These are phyloP conservation scores for Cerceris rybyensis DNA, from an alignment of 2,888 invertebrate genomes.

Conservation along the genomic window DNA sequence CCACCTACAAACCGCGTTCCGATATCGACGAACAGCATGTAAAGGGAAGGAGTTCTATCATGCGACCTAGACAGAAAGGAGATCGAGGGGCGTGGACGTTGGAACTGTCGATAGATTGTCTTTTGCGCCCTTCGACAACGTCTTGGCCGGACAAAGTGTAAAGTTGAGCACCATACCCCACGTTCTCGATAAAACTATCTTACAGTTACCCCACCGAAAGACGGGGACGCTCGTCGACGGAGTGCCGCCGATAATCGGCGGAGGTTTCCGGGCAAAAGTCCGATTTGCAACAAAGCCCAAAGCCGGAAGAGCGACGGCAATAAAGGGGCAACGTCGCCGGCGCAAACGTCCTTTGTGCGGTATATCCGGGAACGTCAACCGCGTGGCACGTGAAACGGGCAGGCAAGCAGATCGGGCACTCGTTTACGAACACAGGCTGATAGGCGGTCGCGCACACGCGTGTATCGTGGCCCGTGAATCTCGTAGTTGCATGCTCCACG, in stretches of 20 bases:
- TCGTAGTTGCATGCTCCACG: constrained; percentile 5
- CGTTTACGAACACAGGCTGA: constrained; percentile 54
- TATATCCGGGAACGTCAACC: constrained; percentile 55
- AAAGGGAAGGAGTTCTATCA: too few relatives aligned
- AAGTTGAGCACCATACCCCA: too few relatives aligned
- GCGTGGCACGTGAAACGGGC: constrained; percentile 63
- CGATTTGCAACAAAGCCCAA: constrained; percentile 26
- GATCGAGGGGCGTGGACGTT: too few relatives aligned
- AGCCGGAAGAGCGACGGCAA: constrained; percentile 30
- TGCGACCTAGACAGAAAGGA: too few relatives aligned
- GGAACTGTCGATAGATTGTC: too few relatives aligned
- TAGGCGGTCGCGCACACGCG: constrained; percentile 23
- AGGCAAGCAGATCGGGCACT: constrained; percentile 59
- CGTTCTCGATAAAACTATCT: too few relatives aligned
- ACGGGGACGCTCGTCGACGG: background rate
- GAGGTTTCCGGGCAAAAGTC: constrained; percentile 1
- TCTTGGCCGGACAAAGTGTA: too few relatives aligned
- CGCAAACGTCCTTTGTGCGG: constrained; percentile 60
- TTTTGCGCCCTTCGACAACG: too few relatives aligned
- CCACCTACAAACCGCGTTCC: too few relatives aligned
- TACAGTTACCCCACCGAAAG: background rate
- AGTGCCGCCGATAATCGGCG: background rate
- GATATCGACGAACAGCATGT: too few relatives aligned
- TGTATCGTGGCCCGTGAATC: constrained; percentile 26
- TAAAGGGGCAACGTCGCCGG: constrained; percentile 37